phyloP scores from a whole-genome alignment of 2,888 invertebrate species.

The Sesia apiformis region DNA sequence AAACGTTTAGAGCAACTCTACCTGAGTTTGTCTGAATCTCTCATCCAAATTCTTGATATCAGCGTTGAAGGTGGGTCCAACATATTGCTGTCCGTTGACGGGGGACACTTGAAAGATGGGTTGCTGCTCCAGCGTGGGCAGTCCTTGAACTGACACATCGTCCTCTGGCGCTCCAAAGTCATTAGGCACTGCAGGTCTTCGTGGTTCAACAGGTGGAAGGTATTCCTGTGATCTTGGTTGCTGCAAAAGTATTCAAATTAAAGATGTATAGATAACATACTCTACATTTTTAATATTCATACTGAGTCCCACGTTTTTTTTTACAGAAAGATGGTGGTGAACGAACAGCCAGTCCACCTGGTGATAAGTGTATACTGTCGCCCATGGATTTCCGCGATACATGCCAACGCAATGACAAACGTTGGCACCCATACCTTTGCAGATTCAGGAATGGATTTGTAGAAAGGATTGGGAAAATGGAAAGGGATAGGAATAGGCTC shows the following conservation, averaged over 20 bases:
- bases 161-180: conserved; percentile 30
- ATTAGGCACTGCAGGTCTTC: conserved; percentile 22
- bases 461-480: too few relatives aligned
- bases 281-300: too few relatives aligned
- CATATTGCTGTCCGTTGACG: conserved; percentile 50
- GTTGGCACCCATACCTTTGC: too few relatives aligned
- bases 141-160: conserved; percentile 58
- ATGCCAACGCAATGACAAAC: too few relatives aligned
- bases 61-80: conserved; percentile 41
- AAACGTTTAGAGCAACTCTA: conserved; percentile 9
- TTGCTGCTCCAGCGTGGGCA: conserved; percentile 46
- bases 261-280: neutral
- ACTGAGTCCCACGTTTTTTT: too few relatives aligned
- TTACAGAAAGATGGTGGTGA: too few relatives aligned
- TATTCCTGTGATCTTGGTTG: conserved; percentile 27
- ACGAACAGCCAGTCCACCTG: too few relatives aligned
- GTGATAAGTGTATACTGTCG: too few relatives aligned
- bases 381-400: too few relatives aligned
- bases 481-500: too few relatives aligned
- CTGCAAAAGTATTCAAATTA: conserved; percentile 5
- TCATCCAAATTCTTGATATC: conserved; percentile 47
- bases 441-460: too few relatives aligned
- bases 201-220: conserved; percentile 45
- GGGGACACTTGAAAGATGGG: conserved; percentile 56
- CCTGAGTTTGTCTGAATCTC: conserved; percentile 43